phyloP scores from a whole-genome alignment of 2,888 invertebrate genomes.

The Hedya salicella region DNA sequence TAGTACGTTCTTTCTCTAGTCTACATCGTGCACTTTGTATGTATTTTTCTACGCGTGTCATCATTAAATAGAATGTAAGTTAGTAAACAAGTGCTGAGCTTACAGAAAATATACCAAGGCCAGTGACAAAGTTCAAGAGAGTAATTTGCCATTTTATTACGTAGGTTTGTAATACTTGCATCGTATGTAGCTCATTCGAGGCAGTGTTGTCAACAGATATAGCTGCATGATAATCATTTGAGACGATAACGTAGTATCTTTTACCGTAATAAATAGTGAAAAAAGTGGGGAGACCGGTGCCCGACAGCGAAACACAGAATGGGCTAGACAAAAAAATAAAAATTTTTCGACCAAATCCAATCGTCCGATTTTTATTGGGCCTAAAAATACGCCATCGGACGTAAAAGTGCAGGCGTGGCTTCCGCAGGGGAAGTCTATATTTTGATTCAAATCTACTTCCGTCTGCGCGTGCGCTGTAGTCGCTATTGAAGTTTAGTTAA shows the following conservation, averaged over 20 bases:
- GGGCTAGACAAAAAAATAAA: no score
- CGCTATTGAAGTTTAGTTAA: constrained; percentile 12
- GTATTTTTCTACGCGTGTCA: neutral
- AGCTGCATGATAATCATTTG: no score
- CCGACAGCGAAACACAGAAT: no score
- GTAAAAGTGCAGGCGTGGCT: constrained; percentile 60
- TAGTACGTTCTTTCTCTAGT: neutral
- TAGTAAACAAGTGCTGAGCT: constrained; percentile 1
- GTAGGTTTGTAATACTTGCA: constrained; percentile 8
- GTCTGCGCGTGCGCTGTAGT: constrained; percentile 47
- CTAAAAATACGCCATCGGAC: constrained; percentile 44
- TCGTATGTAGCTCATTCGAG: neutral
- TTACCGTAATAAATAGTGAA: no score
- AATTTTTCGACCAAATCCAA: neutral
- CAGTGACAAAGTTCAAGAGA: constrained; percentile 11
- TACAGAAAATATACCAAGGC: constrained; percentile 8
- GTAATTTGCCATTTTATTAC: neutral
- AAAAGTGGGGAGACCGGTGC: no score
- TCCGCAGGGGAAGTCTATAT: constrained; percentile 81
- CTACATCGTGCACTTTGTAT: neutral
- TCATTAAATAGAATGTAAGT: neutral
- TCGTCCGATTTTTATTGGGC: constrained; percentile 46
- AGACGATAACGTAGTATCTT: no score
- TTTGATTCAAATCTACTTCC: constrained; percentile 79
- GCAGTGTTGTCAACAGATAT: neutral